phyloP scores from a whole-genome alignment of 2,888 invertebrate species.

The Lutraria lutraria region DNA sequence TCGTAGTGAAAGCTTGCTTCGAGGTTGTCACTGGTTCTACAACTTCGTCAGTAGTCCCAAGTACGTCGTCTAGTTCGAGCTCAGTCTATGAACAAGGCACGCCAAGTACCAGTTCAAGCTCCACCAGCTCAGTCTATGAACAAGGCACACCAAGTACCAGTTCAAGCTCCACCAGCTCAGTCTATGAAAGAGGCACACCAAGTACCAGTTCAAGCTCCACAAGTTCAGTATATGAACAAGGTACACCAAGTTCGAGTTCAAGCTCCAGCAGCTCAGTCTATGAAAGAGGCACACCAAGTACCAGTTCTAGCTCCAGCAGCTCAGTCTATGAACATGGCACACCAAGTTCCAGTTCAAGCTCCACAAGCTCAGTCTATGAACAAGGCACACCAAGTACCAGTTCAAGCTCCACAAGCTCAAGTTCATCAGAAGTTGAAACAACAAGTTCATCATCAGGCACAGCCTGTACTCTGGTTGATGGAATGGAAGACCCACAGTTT shows the following conservation, averaged over 20 bases:
- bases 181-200: background rate
- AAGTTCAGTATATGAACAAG: background rate
- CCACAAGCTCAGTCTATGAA: background rate
- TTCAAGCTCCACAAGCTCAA: too few species aligned
- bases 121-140: background rate
- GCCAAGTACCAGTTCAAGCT: background rate
- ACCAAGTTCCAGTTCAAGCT: background rate
- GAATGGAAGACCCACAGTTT: slow-evolving; percentile 30
- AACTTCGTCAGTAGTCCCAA: background rate
- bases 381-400: background rate
- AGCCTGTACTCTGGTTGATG: slow-evolving; percentile 13
- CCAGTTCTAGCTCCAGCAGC: background rate
- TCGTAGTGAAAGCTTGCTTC: slow-evolving; percentile 42
- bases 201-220: background rate
- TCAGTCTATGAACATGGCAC: background rate
- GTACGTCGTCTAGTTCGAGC: background rate
- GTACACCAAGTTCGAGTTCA: background rate
- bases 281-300: background rate
- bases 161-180: background rate
- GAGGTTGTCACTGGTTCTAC: slow-evolving; percentile 23
- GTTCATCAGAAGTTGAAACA: too few species aligned
- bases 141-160: background rate
- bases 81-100: background rate
- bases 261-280: background rate
- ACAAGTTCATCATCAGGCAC: slow-evolving; percentile 21